Evolutionary conservation across 2,797 vertebrate genomes (phyloP).

Genomic region (Microctenopoma steveboyesi): DNA sequence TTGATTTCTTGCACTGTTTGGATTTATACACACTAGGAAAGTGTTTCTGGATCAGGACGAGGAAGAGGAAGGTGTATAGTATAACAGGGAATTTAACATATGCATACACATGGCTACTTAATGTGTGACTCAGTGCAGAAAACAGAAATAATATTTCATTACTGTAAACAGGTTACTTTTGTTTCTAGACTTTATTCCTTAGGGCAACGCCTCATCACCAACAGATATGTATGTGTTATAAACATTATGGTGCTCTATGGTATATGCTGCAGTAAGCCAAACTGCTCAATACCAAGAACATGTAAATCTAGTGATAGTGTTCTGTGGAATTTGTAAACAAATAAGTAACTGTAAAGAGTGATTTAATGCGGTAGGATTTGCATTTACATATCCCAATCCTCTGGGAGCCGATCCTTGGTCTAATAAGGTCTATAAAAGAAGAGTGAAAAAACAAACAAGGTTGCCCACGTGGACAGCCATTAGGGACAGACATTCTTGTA

Average conservation of each 20-base stretch:
- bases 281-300: neutral
- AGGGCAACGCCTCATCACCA: neutral
- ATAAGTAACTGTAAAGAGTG: constrained; percentile 5
- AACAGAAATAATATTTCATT: neutral
- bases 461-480: constrained; percentile 27
- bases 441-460: constrained; percentile 34
- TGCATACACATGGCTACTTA: neutral
- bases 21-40: neutral
- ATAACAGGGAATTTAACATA: neutral
- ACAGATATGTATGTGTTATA: neutral
- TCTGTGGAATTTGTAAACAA: constrained; percentile 8
- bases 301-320: neutral
- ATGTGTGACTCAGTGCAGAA: neutral
- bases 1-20: constrained; percentile 10
- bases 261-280: neutral
- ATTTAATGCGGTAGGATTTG: constrained; percentile 17
- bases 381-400: constrained; percentile 31
- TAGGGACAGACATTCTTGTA: constrained; percentile 40
- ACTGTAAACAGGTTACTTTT: neutral
- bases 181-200: neutral
- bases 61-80: neutral
- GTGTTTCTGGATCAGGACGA: constrained; percentile 2
- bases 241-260: neutral
- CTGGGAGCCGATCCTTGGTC: constrained; percentile 9
- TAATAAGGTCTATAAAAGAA: constrained; percentile 32